Conservation (phyloP, 2,888 invertebrate species). For the Clanis bilineata region DNA sequence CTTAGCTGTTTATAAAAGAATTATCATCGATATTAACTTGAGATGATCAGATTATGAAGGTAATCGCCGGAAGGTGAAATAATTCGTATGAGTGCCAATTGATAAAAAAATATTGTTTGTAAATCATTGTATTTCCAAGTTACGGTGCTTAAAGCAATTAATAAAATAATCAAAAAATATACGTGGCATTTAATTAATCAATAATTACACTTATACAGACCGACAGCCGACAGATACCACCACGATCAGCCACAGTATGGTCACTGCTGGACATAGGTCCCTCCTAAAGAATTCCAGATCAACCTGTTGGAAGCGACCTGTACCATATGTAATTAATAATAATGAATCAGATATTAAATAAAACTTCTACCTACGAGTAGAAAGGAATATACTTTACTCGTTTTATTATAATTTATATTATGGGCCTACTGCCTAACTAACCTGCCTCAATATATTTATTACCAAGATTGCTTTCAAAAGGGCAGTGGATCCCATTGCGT, state of each 20-base stretch:
- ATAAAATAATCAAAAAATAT: too few species aligned
- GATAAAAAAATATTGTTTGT: slow-evolving; percentile 1
- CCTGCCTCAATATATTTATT: slow-evolving; percentile 8
- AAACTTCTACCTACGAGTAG: too few species aligned
- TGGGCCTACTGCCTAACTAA: neutral
- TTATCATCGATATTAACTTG: neutral
- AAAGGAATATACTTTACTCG: too few species aligned
- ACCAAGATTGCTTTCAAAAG: neutral
- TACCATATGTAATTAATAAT: too few species aligned
- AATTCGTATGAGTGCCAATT: slow-evolving; percentile 3
- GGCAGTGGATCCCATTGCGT: neutral
- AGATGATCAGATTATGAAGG: slow-evolving; percentile 4
- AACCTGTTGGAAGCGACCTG: too few species aligned
- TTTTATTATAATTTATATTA: neutral
- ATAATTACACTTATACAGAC: too few species aligned
- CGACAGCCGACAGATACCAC: too few species aligned
- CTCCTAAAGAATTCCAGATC: too few species aligned
- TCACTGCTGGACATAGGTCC: too few species aligned
- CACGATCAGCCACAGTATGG: too few species aligned
- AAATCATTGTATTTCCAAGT: slow-evolving; percentile 2
- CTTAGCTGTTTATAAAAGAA: neutral
- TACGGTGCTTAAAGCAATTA: neutral
- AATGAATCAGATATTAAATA: too few species aligned
- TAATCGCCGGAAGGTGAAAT: slow-evolving; percentile 10
- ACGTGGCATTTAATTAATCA: too few species aligned